Conservation (phyloP, 2,888 invertebrate genomes). For the Drosophila dives region DNA sequence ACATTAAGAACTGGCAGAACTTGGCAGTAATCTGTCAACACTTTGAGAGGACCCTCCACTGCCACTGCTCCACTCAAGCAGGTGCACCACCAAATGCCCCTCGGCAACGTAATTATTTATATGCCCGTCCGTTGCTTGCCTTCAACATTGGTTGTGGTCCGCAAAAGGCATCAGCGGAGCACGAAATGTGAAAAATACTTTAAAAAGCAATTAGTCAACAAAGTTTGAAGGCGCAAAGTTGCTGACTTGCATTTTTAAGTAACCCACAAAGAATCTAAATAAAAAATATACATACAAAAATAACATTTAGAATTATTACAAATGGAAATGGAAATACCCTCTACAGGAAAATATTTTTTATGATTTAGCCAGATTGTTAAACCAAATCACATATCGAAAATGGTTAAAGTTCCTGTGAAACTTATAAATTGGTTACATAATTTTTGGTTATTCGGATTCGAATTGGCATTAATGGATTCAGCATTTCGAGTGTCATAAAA, state of each 20-base stretch:
- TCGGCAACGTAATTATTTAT: constrained; percentile 67
- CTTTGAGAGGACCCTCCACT: constrained; percentile 42
- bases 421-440: not conserved
- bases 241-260: constrained; percentile 68
- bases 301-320: not conserved
- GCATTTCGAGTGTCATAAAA: no score
- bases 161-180: constrained; percentile 44
- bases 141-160: constrained; percentile 29
- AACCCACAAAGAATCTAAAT: constrained; percentile 17
- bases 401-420: not conserved
- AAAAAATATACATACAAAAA: constrained; percentile 13
- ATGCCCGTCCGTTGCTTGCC: constrained; percentile 31
- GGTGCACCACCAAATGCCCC: constrained; percentile 56
- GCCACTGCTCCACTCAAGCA: constrained; percentile 15
- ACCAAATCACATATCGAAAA: not conserved
- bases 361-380: not conserved
- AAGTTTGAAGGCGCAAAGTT: constrained; percentile 68
- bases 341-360: not conserved
- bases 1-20: constrained; percentile 68
- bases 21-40: constrained; percentile 80
- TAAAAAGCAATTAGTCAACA: constrained; percentile 76
- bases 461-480: no score
- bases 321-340: not conserved
- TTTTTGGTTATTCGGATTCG: not conserved
- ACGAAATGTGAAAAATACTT: constrained; percentile 55